A percentile compares a stretch with the other conserved stretches of the same genome.
These are phyloP conservation scores for Prorops nasuta DNA, from an alignment of 1,140 invertebrate species.

Conservation along the genomic window DNA sequence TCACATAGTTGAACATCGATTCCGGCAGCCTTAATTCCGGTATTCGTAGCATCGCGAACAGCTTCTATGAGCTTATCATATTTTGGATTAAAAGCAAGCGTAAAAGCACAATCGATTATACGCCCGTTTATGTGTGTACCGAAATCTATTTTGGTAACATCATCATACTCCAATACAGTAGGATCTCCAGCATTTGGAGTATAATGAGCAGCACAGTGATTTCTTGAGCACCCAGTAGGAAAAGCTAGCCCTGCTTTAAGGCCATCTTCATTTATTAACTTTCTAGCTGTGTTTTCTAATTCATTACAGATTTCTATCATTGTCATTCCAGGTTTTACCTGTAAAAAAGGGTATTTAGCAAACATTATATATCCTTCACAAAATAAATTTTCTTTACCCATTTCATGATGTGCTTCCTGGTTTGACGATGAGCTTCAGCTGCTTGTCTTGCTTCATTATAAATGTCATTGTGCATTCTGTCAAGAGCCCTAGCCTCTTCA, in stretches of 20 bases:
- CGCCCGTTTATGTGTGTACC: slow-evolving; percentile 98
- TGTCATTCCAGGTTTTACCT: slow-evolving; percentile 97
- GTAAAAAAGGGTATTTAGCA: background rate
- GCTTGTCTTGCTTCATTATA: slow-evolving; percentile 94
- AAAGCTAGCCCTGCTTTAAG: slow-evolving; percentile 96
- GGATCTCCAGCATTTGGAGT: slow-evolving; percentile 98
- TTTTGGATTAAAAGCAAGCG: slow-evolving; percentile 93
- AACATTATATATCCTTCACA: background rate
- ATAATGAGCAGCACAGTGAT: slow-evolving; percentile 99
- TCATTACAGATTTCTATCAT: slow-evolving; percentile 99
- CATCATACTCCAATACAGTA: slow-evolving; percentile 92
- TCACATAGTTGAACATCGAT: slow-evolving; percentile 98
- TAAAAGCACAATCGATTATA: slow-evolving; percentile 99
- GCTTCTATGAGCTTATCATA: slow-evolving; percentile 95
- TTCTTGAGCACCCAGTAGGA: slow-evolving; percentile 97
- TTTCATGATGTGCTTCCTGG: slow-evolving; percentile 53
- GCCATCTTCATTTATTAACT: slow-evolving; percentile 92
- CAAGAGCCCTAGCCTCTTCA: slow-evolving; percentile 86
- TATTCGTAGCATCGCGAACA: slow-evolving; percentile 96
- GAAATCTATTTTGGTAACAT: slow-evolving; percentile 99
- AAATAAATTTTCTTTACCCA: slow-evolving; percentile 33
- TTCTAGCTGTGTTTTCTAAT: slow-evolving; percentile 87
- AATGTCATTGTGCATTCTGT: slow-evolving; percentile 81
- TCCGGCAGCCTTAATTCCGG: slow-evolving; percentile 91
- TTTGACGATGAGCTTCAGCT: slow-evolving; percentile 95